These are phyloP conservation scores for Aphelenchoides besseyi DNA, from an alignment of 1,140 invertebrate species.

Conservation along the genomic window DNA sequence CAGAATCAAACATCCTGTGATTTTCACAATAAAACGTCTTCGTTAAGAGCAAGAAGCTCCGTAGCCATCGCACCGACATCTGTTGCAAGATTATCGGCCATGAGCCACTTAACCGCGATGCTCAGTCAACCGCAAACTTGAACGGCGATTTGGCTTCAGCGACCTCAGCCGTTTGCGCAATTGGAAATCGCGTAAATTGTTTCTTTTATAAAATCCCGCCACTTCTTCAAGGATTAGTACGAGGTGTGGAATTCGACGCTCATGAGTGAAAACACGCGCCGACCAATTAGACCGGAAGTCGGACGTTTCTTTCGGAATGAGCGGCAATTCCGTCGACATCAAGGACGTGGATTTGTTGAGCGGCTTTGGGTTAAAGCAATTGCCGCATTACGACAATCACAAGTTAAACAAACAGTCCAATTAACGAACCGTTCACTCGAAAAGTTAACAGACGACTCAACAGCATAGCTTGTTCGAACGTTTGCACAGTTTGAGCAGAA, in stretches of 20 bases:
- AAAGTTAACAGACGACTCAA: too few species aligned
- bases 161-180: not conserved
- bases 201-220: too few species aligned
- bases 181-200: not conserved
- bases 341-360: not conserved
- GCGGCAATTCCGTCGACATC: too few species aligned
- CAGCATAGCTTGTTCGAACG: too few species aligned
- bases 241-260: too few species aligned
- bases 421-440: too few species aligned
- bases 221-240: too few species aligned
- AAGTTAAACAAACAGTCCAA: too few species aligned
- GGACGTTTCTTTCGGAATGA: not conserved
- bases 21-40: not conserved
- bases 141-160: too few species aligned
- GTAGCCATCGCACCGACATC: not conserved
- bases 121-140: not conserved
- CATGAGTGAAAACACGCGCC: too few species aligned
- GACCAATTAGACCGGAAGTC: not conserved
- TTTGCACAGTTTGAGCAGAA: too few species aligned
- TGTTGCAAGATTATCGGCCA: not conserved
- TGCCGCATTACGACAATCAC: too few species aligned
- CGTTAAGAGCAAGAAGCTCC: not conserved
- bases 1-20: not conserved
- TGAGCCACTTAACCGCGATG: not conserved
- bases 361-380: not conserved